Percentiles rank a stretch among this genome's conserved stretches.
Evolutionary conservation across 2,888 invertebrate genomes (phyloP).

Genomic region (Rhagonycha lutea): DNA sequence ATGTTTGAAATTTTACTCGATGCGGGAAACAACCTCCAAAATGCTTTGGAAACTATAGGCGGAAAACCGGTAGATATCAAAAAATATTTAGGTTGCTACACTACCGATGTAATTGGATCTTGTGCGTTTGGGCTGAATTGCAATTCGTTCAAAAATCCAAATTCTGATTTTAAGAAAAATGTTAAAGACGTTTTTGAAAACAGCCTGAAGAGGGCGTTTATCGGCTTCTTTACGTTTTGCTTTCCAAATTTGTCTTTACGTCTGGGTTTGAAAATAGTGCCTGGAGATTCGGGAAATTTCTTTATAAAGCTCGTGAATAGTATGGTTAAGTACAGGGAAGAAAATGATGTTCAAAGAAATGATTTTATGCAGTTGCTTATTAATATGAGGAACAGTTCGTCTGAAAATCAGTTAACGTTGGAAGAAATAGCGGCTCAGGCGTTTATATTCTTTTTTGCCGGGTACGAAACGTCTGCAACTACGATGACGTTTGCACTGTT

Average conservation of each 20-base stretch:
- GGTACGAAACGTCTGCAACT: neutral
- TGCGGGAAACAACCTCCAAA: neutral
- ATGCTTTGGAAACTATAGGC: constrained; percentile 35
- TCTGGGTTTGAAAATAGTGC: neutral
- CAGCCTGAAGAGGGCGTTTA: neutral
- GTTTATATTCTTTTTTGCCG: constrained; percentile 2
- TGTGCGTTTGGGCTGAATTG: constrained; percentile 62
- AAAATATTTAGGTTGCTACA: constrained; percentile 60
- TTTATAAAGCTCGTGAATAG: constrained; percentile 2
- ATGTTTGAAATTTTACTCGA: constrained; percentile 44
- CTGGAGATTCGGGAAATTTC: neutral
- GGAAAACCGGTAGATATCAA: constrained; percentile 44
- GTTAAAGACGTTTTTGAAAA: constrained; percentile 6
- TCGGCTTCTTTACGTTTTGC: neutral
- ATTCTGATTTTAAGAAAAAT: constrained; percentile 48
- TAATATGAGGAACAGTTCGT: neutral
- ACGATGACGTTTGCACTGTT: neutral
- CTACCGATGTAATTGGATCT: constrained; percentile 60
- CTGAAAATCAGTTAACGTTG: neutral
- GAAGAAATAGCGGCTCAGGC: neutral
- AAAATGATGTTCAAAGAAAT: constrained; percentile 1
- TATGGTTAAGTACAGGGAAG: neutral
- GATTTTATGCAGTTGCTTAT: constrained; percentile 8
- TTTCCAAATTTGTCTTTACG: neutral
- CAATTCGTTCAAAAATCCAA: constrained; percentile 48